A percentile compares a stretch with the other conserved stretches of the same genome.
phyloP scores from a whole-genome alignment of 2,888 invertebrate genomes.

The Pachymerium ferrugineum region DNA sequence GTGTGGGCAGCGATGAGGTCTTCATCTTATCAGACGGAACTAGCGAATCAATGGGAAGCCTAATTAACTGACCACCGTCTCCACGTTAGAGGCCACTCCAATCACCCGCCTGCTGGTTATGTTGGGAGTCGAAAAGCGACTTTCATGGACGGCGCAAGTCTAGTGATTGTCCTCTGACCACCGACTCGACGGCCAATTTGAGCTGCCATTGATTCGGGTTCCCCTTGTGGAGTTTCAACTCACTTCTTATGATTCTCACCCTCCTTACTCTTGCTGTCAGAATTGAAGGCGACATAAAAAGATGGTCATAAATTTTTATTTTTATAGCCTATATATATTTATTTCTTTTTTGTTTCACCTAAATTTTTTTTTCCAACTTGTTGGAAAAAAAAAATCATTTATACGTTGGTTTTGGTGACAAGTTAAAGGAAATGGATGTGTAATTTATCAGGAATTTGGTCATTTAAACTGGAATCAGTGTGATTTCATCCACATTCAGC shows the following conservation, averaged over 20 bases:
- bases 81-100: slow-evolving; percentile 24
- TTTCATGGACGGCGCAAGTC: slow-evolving; percentile 1
- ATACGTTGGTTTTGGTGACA: too few species aligned
- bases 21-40: slow-evolving; percentile 27
- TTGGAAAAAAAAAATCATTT: too few species aligned
- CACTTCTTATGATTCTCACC: not conserved
- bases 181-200: slow-evolving; percentile 10
- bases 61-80: slow-evolving; percentile 24
- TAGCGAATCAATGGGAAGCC: slow-evolving; percentile 23
- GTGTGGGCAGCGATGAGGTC: slow-evolving; percentile 27
- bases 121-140: slow-evolving; percentile 10
- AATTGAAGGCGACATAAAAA: too few species aligned
- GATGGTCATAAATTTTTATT: too few species aligned
- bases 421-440: too few species aligned
- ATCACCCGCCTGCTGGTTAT: slow-evolving; percentile 9
- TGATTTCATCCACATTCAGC: too few species aligned
- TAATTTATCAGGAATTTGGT: too few species aligned
- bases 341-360: too few species aligned
- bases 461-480: too few species aligned
- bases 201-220: slow-evolving; percentile 2
- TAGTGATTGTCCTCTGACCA: slow-evolving; percentile 13
- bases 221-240: not conserved
- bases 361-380: too few species aligned
- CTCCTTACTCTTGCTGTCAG: too few species aligned
- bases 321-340: too few species aligned